Evolutionary conservation across 2,113 vertebrate species (phyloP), one percentile per base, ranked within the genome.

Genomic region (Pampusana beccarii): DNA sequence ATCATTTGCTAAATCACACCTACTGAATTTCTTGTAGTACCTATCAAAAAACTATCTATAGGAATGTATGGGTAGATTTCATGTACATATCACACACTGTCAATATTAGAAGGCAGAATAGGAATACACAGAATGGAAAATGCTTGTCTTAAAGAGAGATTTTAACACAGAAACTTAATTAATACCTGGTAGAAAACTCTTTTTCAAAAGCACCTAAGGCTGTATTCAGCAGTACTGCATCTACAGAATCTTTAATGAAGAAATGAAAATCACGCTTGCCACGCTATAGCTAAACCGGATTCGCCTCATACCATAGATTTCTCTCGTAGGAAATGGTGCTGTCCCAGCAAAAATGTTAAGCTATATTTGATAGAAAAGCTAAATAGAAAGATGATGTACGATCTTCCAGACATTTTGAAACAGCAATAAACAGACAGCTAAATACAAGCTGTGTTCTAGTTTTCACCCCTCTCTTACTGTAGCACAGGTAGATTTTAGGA

Each of bases 51-150:
- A 18, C 6, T 29, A 21, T 25, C 58, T 65, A 5, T 3, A 58
- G 13, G 19, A 91, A 62, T 17, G 16, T 51, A 78, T 9, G 16
- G 19, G 20, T 34, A 62, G 42, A 11, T 70, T 54, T 73, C 31
- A 36, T 1, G 1, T 34, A 46, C 0, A 0, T 40, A 25, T 6
- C 50, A 56, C 36, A 42, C 29, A 9, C 3, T 15, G 33, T 13
- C 54, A 56, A 10, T 38, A 80, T 28, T 23, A 82, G 15, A 67
- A 81, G 15, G 14, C 7, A 66, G 48, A 83, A 62, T 28, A 46
- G 24, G 21, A 83, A 56, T 40, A 60, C 3, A 40, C 4, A 64
- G 18, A 83, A 50, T 12, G 5, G 17, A 60, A 92, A 92, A 77
- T 23, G 15, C 3, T 72, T 88, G 17, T 42, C 26, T 58, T 83